Conservation (phyloP, 1,140 invertebrate species). For the Plutomurus gul region DNA sequence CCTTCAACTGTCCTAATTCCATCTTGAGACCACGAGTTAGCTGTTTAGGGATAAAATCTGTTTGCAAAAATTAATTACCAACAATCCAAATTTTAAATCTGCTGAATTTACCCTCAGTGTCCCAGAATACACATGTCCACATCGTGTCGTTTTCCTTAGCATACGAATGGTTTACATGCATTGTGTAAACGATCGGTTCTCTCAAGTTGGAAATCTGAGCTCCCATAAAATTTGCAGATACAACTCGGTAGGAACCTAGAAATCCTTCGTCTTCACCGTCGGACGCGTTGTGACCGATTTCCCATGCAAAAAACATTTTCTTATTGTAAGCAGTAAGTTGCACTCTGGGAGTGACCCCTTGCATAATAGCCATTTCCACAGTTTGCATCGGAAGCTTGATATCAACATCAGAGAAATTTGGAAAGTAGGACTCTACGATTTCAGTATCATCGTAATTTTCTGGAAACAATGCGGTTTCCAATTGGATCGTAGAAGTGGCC, state of each 20-base stretch:
- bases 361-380: background rate
- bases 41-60: slow-evolving; percentile 51
- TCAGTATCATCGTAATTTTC: background rate
- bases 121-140: slow-evolving; percentile 61
- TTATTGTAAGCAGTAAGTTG: background rate
- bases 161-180: slow-evolving; percentile 54
- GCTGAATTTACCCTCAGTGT: slow-evolving; percentile 56
- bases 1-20: slow-evolving; percentile 58
- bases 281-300: background rate
- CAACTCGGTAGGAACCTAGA: slow-evolving; percentile 35
- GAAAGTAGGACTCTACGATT: background rate
- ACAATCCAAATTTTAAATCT: slow-evolving; percentile 17
- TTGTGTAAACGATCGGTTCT: slow-evolving; percentile 57
- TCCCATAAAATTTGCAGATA: slow-evolving; percentile 54
- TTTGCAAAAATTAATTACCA: background rate
- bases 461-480: background rate
- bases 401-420: background rate
- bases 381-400: background rate
- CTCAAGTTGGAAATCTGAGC: slow-evolving; percentile 57
- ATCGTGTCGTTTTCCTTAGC: slow-evolving; percentile 51
- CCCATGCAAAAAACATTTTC: background rate
- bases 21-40: slow-evolving; percentile 58
- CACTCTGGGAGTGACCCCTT: background rate
- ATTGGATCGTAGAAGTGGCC: background rate
- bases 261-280: background rate